These are phyloP conservation scores for Drosophila multiciliata DNA, from an alignment of 2,888 invertebrate species.

Conservation along the genomic window DNA sequence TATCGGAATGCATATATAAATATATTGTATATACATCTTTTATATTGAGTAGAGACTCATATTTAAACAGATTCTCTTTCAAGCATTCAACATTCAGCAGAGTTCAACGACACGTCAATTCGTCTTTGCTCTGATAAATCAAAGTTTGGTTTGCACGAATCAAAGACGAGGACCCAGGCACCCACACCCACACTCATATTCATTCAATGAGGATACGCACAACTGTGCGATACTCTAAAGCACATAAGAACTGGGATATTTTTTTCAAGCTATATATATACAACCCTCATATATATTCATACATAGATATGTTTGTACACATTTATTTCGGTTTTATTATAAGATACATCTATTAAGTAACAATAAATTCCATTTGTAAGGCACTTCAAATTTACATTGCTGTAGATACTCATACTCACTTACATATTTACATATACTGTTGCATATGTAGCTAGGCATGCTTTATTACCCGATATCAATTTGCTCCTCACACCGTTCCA, in stretches of 20 bases:
- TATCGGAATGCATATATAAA: not conserved
- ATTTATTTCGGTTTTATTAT: not conserved
- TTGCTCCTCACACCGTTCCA: slow-evolving; percentile 55
- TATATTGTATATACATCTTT: not conserved
- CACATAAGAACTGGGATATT: not conserved
- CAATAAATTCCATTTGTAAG: slow-evolving; percentile 40
- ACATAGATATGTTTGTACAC: not conserved
- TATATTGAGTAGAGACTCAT: not conserved
- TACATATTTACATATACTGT: not conserved
- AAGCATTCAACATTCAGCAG: slow-evolving; percentile 6
- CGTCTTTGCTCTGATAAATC: slow-evolving; percentile 19
- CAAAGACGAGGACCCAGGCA: not conserved
- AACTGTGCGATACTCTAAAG: not conserved
- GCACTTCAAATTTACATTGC: not conserved
- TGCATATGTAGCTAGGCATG: slow-evolving; percentile 7
- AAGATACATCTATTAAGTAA: slow-evolving; percentile 13
- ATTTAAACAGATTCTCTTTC: slow-evolving; percentile 23
- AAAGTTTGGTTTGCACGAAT: slow-evolving; percentile 15
- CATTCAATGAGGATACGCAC: not conserved
- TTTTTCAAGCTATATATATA: slow-evolving; percentile 1
- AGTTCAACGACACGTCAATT: slow-evolving; percentile 13
- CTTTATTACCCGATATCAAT: slow-evolving; percentile 53
- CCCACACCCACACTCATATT: not conserved
- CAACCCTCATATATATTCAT: not conserved
- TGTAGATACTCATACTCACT: not conserved